Evolutionary conservation across 1,140 invertebrate genomes (phyloP).

Genomic region (Pararge aegeria): DNA sequence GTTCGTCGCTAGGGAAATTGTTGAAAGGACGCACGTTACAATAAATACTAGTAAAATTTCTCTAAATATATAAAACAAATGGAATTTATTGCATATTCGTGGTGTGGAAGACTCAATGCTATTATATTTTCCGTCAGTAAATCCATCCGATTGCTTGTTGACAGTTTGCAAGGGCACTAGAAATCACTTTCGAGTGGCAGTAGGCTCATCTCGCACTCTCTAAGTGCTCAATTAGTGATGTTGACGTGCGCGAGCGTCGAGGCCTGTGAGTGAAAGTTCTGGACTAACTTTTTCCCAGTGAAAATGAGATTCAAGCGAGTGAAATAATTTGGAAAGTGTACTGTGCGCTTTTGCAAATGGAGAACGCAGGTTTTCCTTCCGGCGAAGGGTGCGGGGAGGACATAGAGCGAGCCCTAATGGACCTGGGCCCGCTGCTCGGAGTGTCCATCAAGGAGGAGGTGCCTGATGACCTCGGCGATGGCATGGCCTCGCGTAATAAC

Average conservation of each 20-base stretch:
- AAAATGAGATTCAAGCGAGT: constrained; percentile 44
- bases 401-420: constrained; percentile 72
- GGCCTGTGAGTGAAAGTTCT: constrained; percentile 64
- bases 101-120: background rate
- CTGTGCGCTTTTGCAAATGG: constrained; percentile 40
- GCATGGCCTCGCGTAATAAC: constrained; percentile 31
- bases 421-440: constrained; percentile 70
- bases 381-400: constrained; percentile 67
- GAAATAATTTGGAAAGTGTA: constrained; percentile 31
- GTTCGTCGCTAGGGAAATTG: constrained; percentile 36
- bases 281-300: constrained; percentile 34
- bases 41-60: constrained; percentile 24
- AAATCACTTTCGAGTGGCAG: constrained; percentile 53
- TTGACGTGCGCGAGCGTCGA: constrained; percentile 55
- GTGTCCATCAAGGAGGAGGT: constrained; percentile 73
- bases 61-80: constrained; percentile 18
- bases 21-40: constrained; percentile 49
- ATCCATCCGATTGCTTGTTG: background rate
- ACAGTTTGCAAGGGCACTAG: background rate
- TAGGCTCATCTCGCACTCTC: constrained; percentile 41
- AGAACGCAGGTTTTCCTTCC: constrained; percentile 59
- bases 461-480: constrained; percentile 52
- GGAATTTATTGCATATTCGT: constrained; percentile 1
- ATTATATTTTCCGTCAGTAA: background rate
- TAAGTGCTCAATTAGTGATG: constrained; percentile 50